Evolutionary conservation across 1,140 invertebrate species (phyloP).

Genomic region (Octopus bimaculoides): DNA sequence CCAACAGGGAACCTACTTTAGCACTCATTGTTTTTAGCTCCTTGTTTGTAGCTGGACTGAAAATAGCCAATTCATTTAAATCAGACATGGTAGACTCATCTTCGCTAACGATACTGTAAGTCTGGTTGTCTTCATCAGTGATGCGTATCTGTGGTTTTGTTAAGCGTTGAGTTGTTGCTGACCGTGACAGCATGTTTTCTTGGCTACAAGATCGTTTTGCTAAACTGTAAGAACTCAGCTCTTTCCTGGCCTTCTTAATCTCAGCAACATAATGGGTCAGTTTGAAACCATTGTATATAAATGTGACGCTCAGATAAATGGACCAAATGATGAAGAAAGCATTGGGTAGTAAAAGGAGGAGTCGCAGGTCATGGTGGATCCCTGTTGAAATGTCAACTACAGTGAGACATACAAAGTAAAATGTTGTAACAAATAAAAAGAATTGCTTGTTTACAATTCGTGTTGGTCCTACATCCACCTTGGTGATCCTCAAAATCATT

Average conservation of each 20-base stretch:
- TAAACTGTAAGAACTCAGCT: conserved; percentile 8
- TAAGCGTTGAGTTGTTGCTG: conserved; percentile 1
- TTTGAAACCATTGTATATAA: conserved; percentile 16
- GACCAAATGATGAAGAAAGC: conserved; percentile 13
- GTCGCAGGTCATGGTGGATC: background rate
- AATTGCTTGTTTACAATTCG: conserved; percentile 1
- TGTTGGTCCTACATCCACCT: conserved; percentile 6
- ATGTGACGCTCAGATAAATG: conserved; percentile 13
- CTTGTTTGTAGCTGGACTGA: background rate
- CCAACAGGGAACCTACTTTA: background rate
- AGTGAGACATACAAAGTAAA: background rate
- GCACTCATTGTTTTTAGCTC: background rate
- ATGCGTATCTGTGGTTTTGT: conserved; percentile 12
- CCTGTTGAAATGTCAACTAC: background rate
- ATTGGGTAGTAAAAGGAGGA: background rate
- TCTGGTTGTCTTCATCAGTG: conserved; percentile 15
- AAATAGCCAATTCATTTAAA: conserved; percentile 3
- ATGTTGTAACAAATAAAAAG: background rate
- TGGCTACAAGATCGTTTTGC: conserved; percentile 8
- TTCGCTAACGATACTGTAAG: conserved; percentile 16
- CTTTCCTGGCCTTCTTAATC: conserved; percentile 12
- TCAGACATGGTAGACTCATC: conserved; percentile 10
- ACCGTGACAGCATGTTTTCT: background rate
- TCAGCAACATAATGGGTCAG: conserved; percentile 11
- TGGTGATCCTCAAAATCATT: conserved; percentile 13